Evolutionary conservation across 2,797 vertebrate species (phyloP).

Genomic region (Crenichthys baileyi): DNA sequence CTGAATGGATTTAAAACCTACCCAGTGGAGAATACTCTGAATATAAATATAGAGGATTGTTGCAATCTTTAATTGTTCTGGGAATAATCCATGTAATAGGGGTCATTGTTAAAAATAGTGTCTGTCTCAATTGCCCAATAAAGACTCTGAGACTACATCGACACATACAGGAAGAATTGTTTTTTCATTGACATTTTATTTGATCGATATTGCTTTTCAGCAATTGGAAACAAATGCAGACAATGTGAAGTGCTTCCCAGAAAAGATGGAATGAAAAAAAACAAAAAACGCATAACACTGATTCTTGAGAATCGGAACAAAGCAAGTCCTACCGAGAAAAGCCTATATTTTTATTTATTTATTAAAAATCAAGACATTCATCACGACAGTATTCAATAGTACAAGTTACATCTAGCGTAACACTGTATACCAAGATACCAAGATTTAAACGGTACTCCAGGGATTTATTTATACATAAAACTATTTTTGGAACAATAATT

Average conservation of each 20-base stretch:
- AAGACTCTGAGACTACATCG: neutral
- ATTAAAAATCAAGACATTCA: no score
- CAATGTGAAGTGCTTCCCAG: neutral
- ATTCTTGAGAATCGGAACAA: no score
- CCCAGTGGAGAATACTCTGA: constrained; percentile 32
- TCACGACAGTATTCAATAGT: no score
- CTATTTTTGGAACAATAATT: no score
- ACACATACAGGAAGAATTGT: no score
- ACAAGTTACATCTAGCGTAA: no score
- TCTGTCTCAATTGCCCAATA: neutral
- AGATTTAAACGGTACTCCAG: no score
- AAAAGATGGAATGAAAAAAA: neutral
- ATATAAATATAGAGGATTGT: constrained; percentile 28
- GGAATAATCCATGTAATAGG: neutral
- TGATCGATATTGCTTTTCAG: neutral
- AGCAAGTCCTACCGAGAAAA: no score
- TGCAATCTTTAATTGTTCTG: constrained; percentile 14
- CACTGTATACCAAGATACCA: no score
- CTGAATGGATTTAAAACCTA: constrained; percentile 64
- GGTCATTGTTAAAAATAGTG: neutral
- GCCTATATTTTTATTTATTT: no score
- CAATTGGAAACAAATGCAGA: neutral
- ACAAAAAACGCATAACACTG: no score
- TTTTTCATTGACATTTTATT: neutral
- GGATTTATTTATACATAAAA: no score